Evolutionary conservation across 2,888 invertebrate genomes (phyloP), one percentile per base, ranked within the genome.

Genomic region (Teleogryllus oceanicus): DNA sequence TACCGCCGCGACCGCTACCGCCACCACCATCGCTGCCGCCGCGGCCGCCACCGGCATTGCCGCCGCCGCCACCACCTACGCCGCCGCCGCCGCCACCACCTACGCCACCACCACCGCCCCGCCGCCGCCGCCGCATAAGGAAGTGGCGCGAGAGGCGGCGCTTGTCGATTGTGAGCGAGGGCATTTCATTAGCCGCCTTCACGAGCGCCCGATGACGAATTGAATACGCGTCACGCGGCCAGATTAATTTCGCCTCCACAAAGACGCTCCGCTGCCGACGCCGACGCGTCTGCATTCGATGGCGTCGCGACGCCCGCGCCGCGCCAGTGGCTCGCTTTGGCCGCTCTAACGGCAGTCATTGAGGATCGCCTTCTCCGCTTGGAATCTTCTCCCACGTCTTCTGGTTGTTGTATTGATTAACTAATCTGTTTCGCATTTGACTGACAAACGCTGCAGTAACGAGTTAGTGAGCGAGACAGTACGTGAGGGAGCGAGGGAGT

Each of bases 231-330:
- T 62, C 62, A 62, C 13, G 62, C 62, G 62, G 62, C 16, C 62
- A 62, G 62, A 62, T 62, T 62, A 62, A 62, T 62, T 62, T 62
- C 62, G 62, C 62, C n/a, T 62, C 62, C 62, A 62, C 62, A 62
- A 62, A 62, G 62, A 62, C 62, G 62, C 62, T 62, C 62, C 62
- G n/a, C 62, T n/a, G 62, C 62, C 62, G n/a, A 3, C 62, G 62
- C 13, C 62, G n/a, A 5, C 62, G 62, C 62, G 62, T 62, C 16
- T n/a, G 13, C 8, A 10, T n/a, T n/a, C 12, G 62, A 18, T 62
- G n/a, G 16, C 62, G n/a, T 18, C 62, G 62, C n/a, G 13, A 13
- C 62, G 62, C n/a, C 62, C 62, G n/a, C 62, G 16, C 13, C 13
- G 62, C 18, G n/a, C 62, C 62, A 1, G 13, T 62, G 16, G 16